Percentiles rank a stretch among this genome's conserved stretches.
Conservation (phyloP, 2,113 vertebrate genomes). For the Fregetta grallaria region DNA sequence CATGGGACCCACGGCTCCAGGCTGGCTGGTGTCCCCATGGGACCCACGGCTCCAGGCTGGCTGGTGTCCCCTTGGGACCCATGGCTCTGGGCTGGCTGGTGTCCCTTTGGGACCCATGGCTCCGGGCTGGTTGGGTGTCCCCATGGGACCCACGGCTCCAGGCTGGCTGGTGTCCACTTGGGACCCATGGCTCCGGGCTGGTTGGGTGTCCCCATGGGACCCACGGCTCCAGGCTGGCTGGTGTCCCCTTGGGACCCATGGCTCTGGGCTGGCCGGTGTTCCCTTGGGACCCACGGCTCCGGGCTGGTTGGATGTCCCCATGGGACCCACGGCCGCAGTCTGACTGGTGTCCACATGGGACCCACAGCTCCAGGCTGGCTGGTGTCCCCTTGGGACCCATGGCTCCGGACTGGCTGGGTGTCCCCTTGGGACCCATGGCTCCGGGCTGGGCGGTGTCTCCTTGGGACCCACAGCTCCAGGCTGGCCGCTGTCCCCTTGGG, state of each 20-base stretch:
- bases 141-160: not conserved
- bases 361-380: accelerated
- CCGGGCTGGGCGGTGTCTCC: not conserved
- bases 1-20: accelerated
- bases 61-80: not conserved
- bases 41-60: not conserved
- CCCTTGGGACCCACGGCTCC: not conserved
- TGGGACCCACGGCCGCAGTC: not conserved
- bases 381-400: not conserved
- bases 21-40: not conserved
- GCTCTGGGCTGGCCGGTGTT: not conserved
- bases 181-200: not conserved
- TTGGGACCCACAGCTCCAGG: accelerated
- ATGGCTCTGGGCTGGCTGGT: not conserved
- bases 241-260: not conserved
- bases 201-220: not conserved
- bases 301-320: not conserved
- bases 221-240: not conserved
- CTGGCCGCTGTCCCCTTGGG: not conserved
- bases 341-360: not conserved
- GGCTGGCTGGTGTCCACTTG: not conserved
- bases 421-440: not conserved
- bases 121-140: not conserved
- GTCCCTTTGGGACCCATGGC: accelerated
- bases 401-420: not conserved